These are phyloP conservation scores for Madoqua kirkii DNA, from an alignment of 2,113 vertebrate species.

Conservation along the genomic window DNA sequence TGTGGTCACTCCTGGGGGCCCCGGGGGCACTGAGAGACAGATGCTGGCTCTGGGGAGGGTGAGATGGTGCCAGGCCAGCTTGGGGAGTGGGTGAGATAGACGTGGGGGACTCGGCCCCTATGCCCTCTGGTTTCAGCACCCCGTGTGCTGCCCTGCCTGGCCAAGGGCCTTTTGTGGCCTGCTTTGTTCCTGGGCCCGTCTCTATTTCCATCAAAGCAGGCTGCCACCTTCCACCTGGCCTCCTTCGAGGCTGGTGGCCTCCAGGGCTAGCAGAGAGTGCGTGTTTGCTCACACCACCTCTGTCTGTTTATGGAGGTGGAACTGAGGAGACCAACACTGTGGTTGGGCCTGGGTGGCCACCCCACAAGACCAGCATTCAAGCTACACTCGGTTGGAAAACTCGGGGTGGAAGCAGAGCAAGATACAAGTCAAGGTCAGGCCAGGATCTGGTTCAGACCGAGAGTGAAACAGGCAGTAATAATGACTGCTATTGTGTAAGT, in stretches of 20 bases:
- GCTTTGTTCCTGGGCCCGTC: neutral
- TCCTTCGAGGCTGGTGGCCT: neutral
- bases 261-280: neutral
- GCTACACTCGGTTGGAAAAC: neutral
- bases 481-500: accelerated
- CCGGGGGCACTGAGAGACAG: neutral
- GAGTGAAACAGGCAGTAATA: too few species aligned
- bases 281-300: neutral
- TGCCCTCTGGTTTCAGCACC: neutral
- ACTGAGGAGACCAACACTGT: neutral
- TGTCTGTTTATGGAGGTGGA: neutral
- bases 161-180: neutral
- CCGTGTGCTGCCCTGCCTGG: neutral
- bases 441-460: accelerated
- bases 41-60: neutral
- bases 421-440: neutral
- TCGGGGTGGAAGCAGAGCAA: neutral
- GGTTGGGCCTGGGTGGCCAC: neutral
- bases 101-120: accelerated
- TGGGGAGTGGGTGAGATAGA: neutral
- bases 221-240: neutral
- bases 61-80: neutral
- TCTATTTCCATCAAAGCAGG: neutral
- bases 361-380: constrained; percentile 2
- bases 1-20: neutral